A percentile compares a stretch with the other conserved stretches of the same genome.
Evolutionary conservation across 2,797 vertebrate genomes (phyloP).

Genomic region (Austrolebias charrua): DNA sequence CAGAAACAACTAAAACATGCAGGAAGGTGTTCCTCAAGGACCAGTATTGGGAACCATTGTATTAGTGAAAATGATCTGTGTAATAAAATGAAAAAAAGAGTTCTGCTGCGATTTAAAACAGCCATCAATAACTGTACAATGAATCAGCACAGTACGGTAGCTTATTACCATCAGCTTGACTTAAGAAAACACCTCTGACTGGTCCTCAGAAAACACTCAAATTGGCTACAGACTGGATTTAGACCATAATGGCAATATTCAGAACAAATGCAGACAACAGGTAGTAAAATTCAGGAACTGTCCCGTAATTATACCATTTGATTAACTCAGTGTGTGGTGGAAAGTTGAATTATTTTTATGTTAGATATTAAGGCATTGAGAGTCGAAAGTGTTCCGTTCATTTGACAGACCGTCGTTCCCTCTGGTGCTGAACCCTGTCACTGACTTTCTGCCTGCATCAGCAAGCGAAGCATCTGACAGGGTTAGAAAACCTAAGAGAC

Average conservation of each 20-base stretch:
- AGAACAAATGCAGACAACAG: conserved; percentile 36
- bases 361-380: conserved; percentile 69
- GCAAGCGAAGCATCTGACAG: conserved; percentile 38
- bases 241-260: conserved; percentile 57
- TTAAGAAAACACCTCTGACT: conserved; percentile 37
- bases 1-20: too few species aligned
- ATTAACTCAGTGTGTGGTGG: conserved; percentile 47
- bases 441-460: conserved; percentile 38
- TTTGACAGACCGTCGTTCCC: conserved; percentile 42
- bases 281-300: conserved; percentile 55
- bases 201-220: conserved; percentile 57
- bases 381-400: conserved; percentile 36
- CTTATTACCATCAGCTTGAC: conserved; percentile 52
- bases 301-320: conserved; percentile 53
- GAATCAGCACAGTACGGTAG: conserved; percentile 43
- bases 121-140: conserved; percentile 22
- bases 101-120: conserved; percentile 10
- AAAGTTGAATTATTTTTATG: conserved; percentile 34
- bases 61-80: conserved; percentile 22
- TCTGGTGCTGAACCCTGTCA: conserved; percentile 47
- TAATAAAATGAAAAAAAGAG: conserved; percentile 14
- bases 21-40: too few species aligned
- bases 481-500: conserved; percentile 30
- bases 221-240: conserved; percentile 45
- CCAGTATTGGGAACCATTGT: too few species aligned